A percentile compares a stretch with the other conserved stretches of the same genome.
phyloP scores from a whole-genome alignment of 2,113 vertebrate genomes.

The Pomatostomus ruficeps region DNA sequence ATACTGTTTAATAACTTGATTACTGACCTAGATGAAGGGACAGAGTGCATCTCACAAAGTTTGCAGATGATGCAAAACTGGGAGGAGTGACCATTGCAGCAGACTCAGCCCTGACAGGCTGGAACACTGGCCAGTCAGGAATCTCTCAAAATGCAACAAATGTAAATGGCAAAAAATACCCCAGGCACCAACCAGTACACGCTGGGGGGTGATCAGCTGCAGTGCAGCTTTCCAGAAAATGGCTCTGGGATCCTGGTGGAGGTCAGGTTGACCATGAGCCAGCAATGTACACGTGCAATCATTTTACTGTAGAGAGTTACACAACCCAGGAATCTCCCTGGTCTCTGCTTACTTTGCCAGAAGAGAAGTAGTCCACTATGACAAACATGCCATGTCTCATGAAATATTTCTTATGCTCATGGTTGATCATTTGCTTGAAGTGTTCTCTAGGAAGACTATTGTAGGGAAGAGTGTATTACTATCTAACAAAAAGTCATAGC shows the following conservation, averaged over 20 bases:
- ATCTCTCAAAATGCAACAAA: not conserved
- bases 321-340: not conserved
- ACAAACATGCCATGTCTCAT: accelerated
- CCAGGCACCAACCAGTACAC: not conserved
- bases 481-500: not conserved
- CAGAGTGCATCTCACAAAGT: not conserved
- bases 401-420: not conserved
- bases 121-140: not conserved
- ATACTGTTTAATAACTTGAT: not conserved
- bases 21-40: not conserved
- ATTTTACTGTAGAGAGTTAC: not conserved
- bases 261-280: not conserved
- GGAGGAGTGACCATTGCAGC: not conserved
- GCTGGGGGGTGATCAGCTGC: not conserved
- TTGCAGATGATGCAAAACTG: not conserved
- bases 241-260: not conserved
- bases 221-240: not conserved
- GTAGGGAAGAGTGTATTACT: not conserved
- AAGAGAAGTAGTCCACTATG: not conserved
- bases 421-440: not conserved
- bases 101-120: not conserved
- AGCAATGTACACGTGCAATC: accelerated
- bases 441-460: not conserved
- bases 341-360: not conserved
- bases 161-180: not conserved